phyloP scores from a whole-genome alignment of 2,888 invertebrate genomes.

The Calameuta pallipes region DNA sequence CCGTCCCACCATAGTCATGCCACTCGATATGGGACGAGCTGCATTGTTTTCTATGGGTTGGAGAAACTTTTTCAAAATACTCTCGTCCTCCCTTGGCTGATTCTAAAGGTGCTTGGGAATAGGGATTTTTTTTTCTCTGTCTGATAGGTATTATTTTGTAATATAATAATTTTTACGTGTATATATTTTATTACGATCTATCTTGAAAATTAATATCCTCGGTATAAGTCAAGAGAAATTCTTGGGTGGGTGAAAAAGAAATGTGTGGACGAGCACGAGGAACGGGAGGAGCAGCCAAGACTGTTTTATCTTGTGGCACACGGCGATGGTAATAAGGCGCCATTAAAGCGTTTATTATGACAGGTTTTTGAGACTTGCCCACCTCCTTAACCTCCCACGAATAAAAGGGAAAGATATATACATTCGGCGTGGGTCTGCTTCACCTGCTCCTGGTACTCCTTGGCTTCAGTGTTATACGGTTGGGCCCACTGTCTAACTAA shows the following conservation, averaged over 20 bases:
- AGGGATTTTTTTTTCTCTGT: background rate
- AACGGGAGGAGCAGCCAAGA: constrained; percentile 13
- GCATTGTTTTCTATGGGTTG: background rate
- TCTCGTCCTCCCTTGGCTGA: background rate
- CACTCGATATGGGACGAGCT: background rate
- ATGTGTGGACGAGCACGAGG: constrained; percentile 15
- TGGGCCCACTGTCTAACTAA: background rate
- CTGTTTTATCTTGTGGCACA: constrained; percentile 17
- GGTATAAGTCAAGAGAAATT: background rate
- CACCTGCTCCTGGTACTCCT: background rate
- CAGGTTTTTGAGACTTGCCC: constrained; percentile 35
- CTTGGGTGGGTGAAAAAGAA: background rate
- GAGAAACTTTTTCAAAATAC: background rate
- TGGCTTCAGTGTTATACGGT: background rate
- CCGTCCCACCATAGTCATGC: background rate
- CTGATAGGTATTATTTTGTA: background rate
- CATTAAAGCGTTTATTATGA: constrained; percentile 47
- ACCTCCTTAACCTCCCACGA: constrained; percentile 27
- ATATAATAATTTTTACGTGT: no score
- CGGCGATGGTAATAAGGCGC: constrained; percentile 43
- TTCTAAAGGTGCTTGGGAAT: background rate
- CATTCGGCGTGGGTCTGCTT: background rate
- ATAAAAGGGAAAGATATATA: background rate
- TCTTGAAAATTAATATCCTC: background rate
- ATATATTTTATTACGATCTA: background rate